Base-by-base conservation (phyloP, 2,888 invertebrate genomes). In the Ptilodon capucinus region DNA sequence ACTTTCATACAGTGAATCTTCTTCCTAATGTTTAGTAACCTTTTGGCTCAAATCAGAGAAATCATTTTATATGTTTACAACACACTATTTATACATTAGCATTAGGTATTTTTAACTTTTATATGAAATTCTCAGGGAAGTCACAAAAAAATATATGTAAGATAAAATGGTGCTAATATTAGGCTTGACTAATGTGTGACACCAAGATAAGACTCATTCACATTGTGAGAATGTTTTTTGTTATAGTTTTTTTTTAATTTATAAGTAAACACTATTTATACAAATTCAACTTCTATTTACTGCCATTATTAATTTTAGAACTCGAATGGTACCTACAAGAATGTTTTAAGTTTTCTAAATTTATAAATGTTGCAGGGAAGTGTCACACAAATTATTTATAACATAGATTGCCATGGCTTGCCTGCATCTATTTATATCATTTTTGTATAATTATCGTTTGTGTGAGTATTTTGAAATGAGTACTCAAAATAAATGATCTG, bases 91-190 rank as follows among this genome's bases (percentile, higher is more conserved):
- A 89, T 88, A 86, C 80, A 83, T 81, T 90, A 89, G 87, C 77
- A 76, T 87, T 89, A 90, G 89, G 86, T 86, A 89, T 89, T 90
- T 87, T 86, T 90, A 90, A 86, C 87, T 88, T 90, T 90, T 89
- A 81, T 89, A 91, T 82, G 81, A 86, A 87, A 88, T 83, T 86
- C 84, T 89, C 87, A 84, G 84, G 81, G 81, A 88, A 86, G 91
- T 91, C 91, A 90, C 90, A 91, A 91, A 87, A 81, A 78, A 81
- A 81, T 86, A 85, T 87, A 84, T 87, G 81, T 90, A 90, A 90
- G 89, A 81, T 84, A 84, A 71, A 77, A 87, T 82, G 90, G 90
- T 90, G 90, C 90, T 90, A 90, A 89, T 87, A 76, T 87, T 87
- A 88, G 89, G 85, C 86, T 87, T 81, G 82, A 84, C 88, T 88